These are phyloP conservation scores for Chelonus formosanus DNA, from an alignment of 2,888 invertebrate genomes.

Conservation along the genomic window DNA sequence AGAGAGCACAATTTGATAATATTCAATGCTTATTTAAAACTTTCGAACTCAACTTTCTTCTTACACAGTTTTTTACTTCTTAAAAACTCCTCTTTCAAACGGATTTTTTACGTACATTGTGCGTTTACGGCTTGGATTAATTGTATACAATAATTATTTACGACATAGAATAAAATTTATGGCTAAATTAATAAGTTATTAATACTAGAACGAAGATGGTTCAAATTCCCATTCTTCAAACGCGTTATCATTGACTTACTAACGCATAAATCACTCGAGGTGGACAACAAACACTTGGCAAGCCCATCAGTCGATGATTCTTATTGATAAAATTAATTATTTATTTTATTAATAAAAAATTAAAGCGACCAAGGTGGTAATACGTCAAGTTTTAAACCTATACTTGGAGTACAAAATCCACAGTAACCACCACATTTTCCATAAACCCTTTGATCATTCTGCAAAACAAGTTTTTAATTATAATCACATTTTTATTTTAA, in stretches of 20 bases:
- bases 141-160: constrained; percentile 2
- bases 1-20: no score
- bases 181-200: constrained; percentile 34
- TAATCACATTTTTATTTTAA: background rate
- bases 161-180: constrained; percentile 23
- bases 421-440: constrained; percentile 81
- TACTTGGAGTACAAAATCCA: constrained; percentile 69
- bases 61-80: background rate
- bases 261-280: background rate
- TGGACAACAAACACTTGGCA: constrained; percentile 7
- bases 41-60: constrained; percentile 8
- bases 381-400: constrained; percentile 58
- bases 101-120: background rate
- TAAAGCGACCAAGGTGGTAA: constrained; percentile 48
- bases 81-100: background rate
- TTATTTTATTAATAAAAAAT: constrained; percentile 14
- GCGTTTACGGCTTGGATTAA: background rate
- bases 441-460: constrained; percentile 69
- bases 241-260: background rate
- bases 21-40: background rate
- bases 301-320: constrained; percentile 24
- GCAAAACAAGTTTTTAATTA: constrained; percentile 41
- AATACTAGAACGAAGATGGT: constrained; percentile 28
- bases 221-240: background rate
- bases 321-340: constrained; percentile 9